These are phyloP conservation scores for Nansenia antarctica DNA, from an alignment of 2,113 vertebrate species.

Conservation along the genomic window DNA sequence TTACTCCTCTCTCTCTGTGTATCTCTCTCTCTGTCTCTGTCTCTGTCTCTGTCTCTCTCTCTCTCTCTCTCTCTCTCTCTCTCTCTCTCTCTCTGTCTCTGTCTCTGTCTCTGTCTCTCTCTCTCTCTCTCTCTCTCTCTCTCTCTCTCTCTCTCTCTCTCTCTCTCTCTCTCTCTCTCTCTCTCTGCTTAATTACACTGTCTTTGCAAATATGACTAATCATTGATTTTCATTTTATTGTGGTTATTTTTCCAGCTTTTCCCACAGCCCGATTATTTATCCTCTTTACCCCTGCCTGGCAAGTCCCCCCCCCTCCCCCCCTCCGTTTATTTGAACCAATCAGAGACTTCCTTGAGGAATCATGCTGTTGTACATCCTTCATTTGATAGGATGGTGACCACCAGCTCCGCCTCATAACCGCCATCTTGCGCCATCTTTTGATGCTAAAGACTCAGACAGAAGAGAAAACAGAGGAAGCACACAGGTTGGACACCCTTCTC, in stretches of 20 bases:
- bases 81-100: too few species aligned
- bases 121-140: too few species aligned
- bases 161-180: too few species aligned
- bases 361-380: conserved; percentile 13
- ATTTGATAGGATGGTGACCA: conserved; percentile 84
- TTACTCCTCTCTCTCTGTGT: too few species aligned
- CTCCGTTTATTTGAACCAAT: neutral
- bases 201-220: too few species aligned
- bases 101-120: too few species aligned
- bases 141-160: too few species aligned
- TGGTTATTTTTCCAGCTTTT: neutral
- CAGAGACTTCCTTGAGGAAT: neutral
- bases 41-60: too few species aligned
- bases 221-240: neutral
- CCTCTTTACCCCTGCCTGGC: neutral
- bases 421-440: conserved; percentile 92
- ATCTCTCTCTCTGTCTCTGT: too few species aligned
- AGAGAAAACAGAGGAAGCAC: conserved; percentile 95
- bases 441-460: conserved; percentile 88
- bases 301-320: neutral
- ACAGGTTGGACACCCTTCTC: conserved; percentile 82
- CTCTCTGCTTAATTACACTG: too few species aligned
- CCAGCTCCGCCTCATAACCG: conserved; percentile 88
- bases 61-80: too few species aligned
- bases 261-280: neutral